These are phyloP conservation scores for Threskiornis aethiopicus DNA, from an alignment of 2,797 vertebrate genomes.

Conservation along the genomic window DNA sequence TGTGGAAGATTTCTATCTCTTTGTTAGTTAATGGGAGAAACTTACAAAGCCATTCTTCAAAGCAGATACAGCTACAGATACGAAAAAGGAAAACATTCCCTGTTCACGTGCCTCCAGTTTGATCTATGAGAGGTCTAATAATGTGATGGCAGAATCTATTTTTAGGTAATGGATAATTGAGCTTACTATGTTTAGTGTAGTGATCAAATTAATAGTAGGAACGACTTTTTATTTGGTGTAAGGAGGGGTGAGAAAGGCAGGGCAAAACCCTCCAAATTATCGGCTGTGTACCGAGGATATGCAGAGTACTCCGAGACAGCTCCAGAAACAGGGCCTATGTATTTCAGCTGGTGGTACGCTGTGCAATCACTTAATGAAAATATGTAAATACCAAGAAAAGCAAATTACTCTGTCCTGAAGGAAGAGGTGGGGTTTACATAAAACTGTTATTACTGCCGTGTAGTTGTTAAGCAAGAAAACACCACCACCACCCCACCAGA, in stretches of 20 bases:
- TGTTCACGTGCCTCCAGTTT: not conserved
- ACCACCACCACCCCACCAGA: not conserved
- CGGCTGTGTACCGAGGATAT: not conserved
- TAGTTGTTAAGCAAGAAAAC: not conserved
- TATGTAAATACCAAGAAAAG: not conserved
- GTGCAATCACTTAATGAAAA: not conserved
- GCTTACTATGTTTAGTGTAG: not conserved
- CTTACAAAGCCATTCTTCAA: constrained; percentile 34
- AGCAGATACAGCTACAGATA: constrained; percentile 22
- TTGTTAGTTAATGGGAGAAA: constrained; percentile 34
- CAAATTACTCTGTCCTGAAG: not conserved
- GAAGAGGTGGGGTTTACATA: not conserved
- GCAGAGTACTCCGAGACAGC: not conserved
- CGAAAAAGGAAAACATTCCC: not conserved
- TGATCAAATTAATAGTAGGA: not conserved
- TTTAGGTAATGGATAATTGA: not conserved
- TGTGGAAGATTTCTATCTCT: constrained; percentile 44
- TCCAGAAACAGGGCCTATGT: not conserved
- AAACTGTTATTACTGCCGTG: not conserved
- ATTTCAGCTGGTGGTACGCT: not conserved
- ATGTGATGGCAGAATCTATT: not conserved
- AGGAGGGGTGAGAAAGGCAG: not conserved
- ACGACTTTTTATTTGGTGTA: not conserved
- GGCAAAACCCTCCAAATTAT: not conserved
- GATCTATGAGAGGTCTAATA: not conserved